Evolutionary conservation across 2,113 vertebrate genomes (phyloP), one percentile per base, ranked within the genome.

Genomic region (Aplodontia rufa): DNA sequence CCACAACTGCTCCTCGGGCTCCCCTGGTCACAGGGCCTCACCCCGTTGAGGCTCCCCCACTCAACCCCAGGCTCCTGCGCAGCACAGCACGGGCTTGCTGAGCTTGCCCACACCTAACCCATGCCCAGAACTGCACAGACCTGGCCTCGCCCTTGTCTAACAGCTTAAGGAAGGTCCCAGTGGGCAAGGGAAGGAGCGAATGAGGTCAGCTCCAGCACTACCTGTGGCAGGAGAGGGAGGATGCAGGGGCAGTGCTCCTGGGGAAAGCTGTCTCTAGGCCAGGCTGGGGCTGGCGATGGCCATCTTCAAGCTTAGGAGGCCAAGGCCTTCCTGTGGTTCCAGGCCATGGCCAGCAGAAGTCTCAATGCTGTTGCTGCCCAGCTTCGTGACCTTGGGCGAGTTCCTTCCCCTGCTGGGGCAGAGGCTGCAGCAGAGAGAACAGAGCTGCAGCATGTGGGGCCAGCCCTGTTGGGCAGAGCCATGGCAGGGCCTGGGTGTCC

Each of bases 201-300:
- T 37, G 71, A 68, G 86, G 42, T 71, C 66, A 40, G 47, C 51
- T 6, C 81, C n/a, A 53, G 28, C n/a, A 22, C 19, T 13, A 16
- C 20, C 24, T 26, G 14, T 37, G 32, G 14, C 62, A 30, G 64
- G 30, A 17, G 47, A n/a, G 14, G 42, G 13, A 30, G 58, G 5
- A 35, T 5, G 13, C 26, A 2, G 83, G 2, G 2, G 4, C 2
- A 3, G 45, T 45, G 55, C 37, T n/a, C 6, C 13, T 3, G 26
- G 17, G 26, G 22, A 13, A 12, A 11, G 40, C 49, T 89, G 35
- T 75, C 47, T 14, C 26, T 30, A 11, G 11, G 22, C 68, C 24
- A 12, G 8, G 19, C 72, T 1, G 3, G 86, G 69, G 9, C 16
- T 12, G 11, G 55, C 7, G 5, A 32, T 1, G 1, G 37, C 69